Conservation (phyloP, 2,888 invertebrate species). For the Macrophya annulata region DNA sequence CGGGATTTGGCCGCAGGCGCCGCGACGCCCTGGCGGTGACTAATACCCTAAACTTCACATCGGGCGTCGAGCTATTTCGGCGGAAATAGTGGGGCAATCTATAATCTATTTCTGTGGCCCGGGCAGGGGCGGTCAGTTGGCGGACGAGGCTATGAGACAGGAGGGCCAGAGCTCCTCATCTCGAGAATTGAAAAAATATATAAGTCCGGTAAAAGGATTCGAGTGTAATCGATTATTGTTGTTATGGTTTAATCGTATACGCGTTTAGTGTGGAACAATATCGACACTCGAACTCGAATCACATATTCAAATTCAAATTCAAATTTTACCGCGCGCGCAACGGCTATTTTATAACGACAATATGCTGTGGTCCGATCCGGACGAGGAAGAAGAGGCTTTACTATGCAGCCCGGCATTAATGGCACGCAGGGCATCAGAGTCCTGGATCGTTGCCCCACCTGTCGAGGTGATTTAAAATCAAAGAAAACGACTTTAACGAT, state of each 20-base stretch:
- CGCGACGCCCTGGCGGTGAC: conserved; percentile 25
- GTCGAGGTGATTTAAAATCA: conserved; percentile 85
- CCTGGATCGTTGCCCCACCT: conserved; percentile 94
- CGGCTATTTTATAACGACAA: conserved; percentile 63
- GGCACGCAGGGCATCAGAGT: conserved; percentile 92
- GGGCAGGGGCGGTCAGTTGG: conserved; percentile 72
- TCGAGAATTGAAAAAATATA: conserved; percentile 45
- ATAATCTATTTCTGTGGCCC: conserved; percentile 75
- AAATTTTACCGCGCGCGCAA: not conserved
- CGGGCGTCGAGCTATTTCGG: conserved; percentile 53
- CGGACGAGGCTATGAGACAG: conserved; percentile 49
- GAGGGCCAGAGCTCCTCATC: conserved; percentile 42
- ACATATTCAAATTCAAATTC: not conserved
- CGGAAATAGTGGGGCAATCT: conserved; percentile 69
- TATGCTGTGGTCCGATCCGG: conserved; percentile 90
- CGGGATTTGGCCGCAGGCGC: conserved; percentile 23
- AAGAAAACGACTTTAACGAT: not conserved
- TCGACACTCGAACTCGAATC: not conserved
- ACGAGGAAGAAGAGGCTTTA: conserved; percentile 92
- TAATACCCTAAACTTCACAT: conserved; percentile 36
- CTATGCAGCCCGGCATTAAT: conserved; percentile 93
- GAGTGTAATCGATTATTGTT: not conserved
- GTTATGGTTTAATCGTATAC: not conserved
- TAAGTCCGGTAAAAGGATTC: not conserved
- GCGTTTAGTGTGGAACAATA: not conserved